These are phyloP conservation scores for Malthinus flaveolus DNA, from an alignment of 2,888 invertebrate species.

Conservation along the genomic window DNA sequence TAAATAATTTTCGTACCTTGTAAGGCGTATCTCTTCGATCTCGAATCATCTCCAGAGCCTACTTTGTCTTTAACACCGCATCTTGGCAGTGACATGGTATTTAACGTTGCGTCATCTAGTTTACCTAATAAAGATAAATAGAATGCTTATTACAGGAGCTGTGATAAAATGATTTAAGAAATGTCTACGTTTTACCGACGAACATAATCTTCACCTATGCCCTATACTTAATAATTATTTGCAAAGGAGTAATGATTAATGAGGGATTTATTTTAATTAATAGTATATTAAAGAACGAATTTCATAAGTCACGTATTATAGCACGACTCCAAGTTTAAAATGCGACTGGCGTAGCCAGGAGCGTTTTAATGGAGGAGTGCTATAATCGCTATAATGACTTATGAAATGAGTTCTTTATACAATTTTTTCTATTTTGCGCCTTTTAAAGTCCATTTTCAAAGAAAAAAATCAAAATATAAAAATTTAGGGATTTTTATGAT, in stretches of 20 bases:
- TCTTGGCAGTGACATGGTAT: constrained; percentile 81
- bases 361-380: no score
- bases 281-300: no score
- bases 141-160: no score
- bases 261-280: neutral
- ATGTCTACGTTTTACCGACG: neutral
- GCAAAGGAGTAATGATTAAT: constrained; percentile 8
- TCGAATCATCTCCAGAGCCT: constrained; percentile 75
- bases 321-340: no score
- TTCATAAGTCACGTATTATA: no score
- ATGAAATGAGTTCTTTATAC: no score
- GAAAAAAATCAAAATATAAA: no score
- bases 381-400: no score
- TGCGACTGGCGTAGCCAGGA: no score
- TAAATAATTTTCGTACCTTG: constrained; percentile 67
- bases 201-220: constrained; percentile 20
- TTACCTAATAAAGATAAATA: constrained; percentile 62
- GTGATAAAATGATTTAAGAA: neutral
- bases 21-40: constrained; percentile 87
- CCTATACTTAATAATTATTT: constrained; percentile 15
- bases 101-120: constrained; percentile 76
- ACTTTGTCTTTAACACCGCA: constrained; percentile 92
- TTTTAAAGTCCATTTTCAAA: no score
- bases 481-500: no score
- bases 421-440: no score